Percentiles rank a stretch among this genome's conserved stretches.
Conservation (phyloP, 2,888 invertebrate genomes). For the Pandemis corylana region DNA sequence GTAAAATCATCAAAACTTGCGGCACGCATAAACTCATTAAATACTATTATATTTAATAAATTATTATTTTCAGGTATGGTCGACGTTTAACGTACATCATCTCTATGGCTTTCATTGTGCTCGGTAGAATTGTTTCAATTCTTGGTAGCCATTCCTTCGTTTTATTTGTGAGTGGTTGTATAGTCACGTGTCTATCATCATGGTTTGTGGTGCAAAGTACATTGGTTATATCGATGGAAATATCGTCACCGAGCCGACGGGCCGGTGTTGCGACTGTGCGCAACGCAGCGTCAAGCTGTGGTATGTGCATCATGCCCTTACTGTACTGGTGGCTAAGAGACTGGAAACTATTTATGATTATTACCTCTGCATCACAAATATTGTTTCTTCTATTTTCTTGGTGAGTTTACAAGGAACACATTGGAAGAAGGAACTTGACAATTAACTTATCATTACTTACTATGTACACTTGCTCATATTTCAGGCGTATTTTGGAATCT, state of each 20-base stretch:
- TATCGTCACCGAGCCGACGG: constrained; percentile 61
- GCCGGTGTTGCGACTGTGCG: constrained; percentile 57
- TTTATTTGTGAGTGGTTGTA: constrained; percentile 60
- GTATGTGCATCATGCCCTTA: constrained; percentile 62
- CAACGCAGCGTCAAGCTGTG: constrained; percentile 57
- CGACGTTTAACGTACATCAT: constrained; percentile 63
- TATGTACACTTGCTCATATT: constrained; percentile 41
- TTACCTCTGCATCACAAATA: constrained; percentile 58
- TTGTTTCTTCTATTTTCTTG: constrained; percentile 64
- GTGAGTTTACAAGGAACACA: constrained; percentile 48
- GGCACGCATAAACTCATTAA: not conserved
- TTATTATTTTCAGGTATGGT: constrained; percentile 62
- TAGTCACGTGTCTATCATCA: constrained; percentile 62
- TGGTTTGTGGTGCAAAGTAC: constrained; percentile 63
- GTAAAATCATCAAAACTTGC: constrained; percentile 44
- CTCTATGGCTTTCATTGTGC: constrained; percentile 57
- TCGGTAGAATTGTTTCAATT: constrained; percentile 62
- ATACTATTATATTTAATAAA: no score
- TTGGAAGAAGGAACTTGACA: no score
- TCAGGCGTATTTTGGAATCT: constrained; percentile 86
- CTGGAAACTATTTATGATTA: constrained; percentile 64
- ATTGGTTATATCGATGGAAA: constrained; percentile 66
- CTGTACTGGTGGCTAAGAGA: constrained; percentile 66
- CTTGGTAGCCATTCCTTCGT: constrained; percentile 57
- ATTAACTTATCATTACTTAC: not conserved